Base-by-base conservation (phyloP, 2,113 vertebrate genomes). In the Scolopax mira region DNA sequence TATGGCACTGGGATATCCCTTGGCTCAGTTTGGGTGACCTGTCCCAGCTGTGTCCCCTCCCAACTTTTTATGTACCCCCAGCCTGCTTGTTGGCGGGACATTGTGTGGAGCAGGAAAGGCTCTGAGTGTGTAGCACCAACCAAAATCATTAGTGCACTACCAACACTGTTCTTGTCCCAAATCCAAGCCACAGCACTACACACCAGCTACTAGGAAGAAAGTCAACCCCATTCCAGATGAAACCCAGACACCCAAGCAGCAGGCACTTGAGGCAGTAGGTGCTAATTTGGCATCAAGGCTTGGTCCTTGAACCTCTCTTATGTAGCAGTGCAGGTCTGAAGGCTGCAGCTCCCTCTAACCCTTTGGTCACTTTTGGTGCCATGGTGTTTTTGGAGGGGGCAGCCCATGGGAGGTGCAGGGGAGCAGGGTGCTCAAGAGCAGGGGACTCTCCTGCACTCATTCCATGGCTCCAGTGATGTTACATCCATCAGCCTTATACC, bases 401-500 rank as follows among this genome's bases (percentile, higher is more conserved):
- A 48, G 57, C 24, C 27, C 31, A 11, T 0, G 1, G 21, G 35
- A 55, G 27, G 31, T 19, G n/a, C n/a, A 24, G 18, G 18, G 25
- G 10, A 49, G 46, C 33, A 30, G 52, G 21, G 22, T 3, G 10
- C 41, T 55, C 1, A 4, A 67, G n/a, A 35, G 8, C 0, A 3
- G 7, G 22, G 13, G 6, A 21, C 30, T 85, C 31, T 84, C 18
- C 27, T 0, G 5, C 2, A 4, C 35, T 55, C 33, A 4, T 44
- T 73, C 49, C 71, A 66, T 70, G 30, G 30, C 65, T 82, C 70
- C 0, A 4, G n/a, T 37, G 39, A 23, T n/a, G 30, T 33, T 48
- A 49, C 0, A 1, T 52, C 64, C 55, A 22, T 54, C 54, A 77
- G n/a, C 42, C 39, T 91, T 25, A 11, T 11, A 25, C 30, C 37